Conservation (phyloP, 1,140 invertebrate species). For the Cyrtorhinus lividipennis region DNA sequence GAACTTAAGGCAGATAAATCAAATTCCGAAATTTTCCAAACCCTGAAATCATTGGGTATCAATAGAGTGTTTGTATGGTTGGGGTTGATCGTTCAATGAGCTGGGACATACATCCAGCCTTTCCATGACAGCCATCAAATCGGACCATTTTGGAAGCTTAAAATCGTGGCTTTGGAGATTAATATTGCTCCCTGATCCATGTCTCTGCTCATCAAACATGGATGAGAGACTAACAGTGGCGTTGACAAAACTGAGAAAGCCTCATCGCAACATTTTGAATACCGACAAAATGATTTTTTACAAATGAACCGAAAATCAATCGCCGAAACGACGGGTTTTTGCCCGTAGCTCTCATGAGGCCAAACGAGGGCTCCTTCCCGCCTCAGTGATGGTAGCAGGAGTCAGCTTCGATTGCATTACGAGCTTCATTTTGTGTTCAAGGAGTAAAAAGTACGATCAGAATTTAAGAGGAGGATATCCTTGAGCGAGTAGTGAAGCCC, state of each 20-base stretch:
- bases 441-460: neutral
- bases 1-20: neutral
- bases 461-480: neutral
- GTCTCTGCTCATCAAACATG: neutral
- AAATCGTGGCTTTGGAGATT: neutral
- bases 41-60: neutral
- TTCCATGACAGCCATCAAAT: neutral
- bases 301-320: neutral
- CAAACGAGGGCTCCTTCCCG: neutral
- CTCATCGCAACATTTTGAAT: neutral
- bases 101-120: neutral
- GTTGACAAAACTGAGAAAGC: neutral
- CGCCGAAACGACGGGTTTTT: neutral
- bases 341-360: constrained; percentile 1
- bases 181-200: neutral
- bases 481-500: too few species aligned
- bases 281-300: neutral
- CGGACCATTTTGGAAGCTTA: neutral
- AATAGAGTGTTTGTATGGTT: neutral
- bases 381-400: constrained; percentile 7
- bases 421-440: neutral
- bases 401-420: neutral
- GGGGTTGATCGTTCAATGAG: neutral
- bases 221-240: neutral
- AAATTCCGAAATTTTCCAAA: neutral